Evolutionary conservation across 2,888 invertebrate genomes (phyloP).

Genomic region (Lasius fuliginosus): DNA sequence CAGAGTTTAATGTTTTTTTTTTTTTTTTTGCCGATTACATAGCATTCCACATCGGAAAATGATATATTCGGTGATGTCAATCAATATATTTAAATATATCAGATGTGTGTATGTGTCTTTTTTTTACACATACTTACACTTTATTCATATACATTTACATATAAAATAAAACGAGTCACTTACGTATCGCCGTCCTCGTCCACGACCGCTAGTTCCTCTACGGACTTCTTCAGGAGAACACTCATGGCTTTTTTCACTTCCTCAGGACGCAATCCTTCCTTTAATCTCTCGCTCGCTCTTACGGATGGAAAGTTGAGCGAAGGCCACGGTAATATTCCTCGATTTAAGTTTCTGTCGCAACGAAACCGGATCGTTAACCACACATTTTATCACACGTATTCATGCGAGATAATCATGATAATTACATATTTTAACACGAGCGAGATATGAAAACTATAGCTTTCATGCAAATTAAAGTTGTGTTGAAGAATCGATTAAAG

Average conservation of each 20-base stretch:
- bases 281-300: constrained; percentile 76
- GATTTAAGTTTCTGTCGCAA: constrained; percentile 45
- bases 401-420: not conserved
- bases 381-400: constrained; percentile 28
- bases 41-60: not conserved
- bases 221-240: constrained; percentile 74
- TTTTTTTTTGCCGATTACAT: not conserved
- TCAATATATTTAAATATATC: not conserved
- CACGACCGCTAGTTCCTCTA: constrained; percentile 69
- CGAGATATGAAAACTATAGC: not conserved
- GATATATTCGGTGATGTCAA: not conserved
- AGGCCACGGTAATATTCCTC: constrained; percentile 75
- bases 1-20: no score
- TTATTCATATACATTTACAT: not conserved
- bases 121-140: not conserved
- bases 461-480: not conserved
- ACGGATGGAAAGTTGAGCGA: constrained; percentile 78
- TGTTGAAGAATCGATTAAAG: not conserved
- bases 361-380: constrained; percentile 16
- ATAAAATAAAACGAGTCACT: constrained; percentile 61
- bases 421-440: not conserved
- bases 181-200: constrained; percentile 83
- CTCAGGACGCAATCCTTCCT: constrained; percentile 73
- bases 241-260: constrained; percentile 81
- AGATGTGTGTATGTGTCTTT: not conserved